Conservation (phyloP, 2,113 vertebrate genomes). For the Rynchops niger region DNA sequence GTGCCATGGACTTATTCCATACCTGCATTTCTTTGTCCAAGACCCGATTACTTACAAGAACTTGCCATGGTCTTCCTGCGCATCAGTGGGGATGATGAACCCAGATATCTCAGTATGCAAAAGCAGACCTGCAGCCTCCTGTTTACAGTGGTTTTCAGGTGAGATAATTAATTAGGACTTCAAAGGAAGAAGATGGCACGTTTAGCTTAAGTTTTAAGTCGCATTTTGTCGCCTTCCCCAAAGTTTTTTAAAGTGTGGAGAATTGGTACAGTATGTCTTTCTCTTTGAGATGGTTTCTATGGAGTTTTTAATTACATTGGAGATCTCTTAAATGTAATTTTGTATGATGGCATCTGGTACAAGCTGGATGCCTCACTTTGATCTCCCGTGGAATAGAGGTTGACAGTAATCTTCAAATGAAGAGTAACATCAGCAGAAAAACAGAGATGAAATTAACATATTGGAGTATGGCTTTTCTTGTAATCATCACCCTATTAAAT, state of each 20-base stretch:
- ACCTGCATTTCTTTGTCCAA: not conserved
- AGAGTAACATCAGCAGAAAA: conserved; percentile 60
- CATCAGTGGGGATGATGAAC: not conserved
- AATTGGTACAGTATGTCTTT: not conserved
- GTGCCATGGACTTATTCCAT: rapidly evolving
- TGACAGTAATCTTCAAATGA: conserved; percentile 59
- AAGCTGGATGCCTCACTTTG: conserved; percentile 40
- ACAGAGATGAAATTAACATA: conserved; percentile 51
- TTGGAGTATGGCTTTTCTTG: conserved; percentile 12
- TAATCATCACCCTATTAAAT: conserved; percentile 37
- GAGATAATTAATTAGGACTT: conserved; percentile 17
- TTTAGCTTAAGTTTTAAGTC: not conserved
- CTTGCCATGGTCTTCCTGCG: not conserved
- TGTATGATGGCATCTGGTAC: conserved; percentile 31
- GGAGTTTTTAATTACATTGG: conserved; percentile 35
- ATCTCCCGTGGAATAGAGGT: conserved; percentile 17
- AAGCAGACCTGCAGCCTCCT: not conserved
- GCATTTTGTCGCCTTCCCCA: not conserved
- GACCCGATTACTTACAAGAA: not conserved
- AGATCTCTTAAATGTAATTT: conserved; percentile 36
- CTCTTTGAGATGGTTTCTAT: not conserved
- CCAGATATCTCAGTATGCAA: not conserved
- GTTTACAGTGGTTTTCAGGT: not conserved
- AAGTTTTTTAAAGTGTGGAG: not conserved
- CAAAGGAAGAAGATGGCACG: not conserved